These are phyloP conservation scores for Myrmophylax atrothorax DNA, from an alignment of 2,113 vertebrate genomes.

Conservation along the genomic window DNA sequence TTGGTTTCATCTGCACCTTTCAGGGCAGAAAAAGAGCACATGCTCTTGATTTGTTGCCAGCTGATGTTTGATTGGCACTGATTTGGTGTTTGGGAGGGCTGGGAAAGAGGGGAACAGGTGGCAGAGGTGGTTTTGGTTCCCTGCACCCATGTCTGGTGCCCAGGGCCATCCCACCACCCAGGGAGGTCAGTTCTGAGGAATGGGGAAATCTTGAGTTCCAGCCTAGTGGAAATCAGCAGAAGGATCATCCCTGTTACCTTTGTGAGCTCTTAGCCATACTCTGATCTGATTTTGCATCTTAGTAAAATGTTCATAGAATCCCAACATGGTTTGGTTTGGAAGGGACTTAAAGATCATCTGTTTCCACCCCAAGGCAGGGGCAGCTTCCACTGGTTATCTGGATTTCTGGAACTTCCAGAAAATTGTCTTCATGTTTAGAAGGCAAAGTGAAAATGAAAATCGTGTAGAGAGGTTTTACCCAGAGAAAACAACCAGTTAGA, in stretches of 20 bases:
- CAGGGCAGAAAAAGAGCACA: not conserved
- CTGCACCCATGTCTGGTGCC: fast-evolving
- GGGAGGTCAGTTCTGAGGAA: fast-evolving
- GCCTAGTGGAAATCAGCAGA: not conserved
- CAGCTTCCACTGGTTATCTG: too few species aligned
- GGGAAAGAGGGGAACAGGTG: not conserved
- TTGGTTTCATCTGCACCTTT: not conserved
- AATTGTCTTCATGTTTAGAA: not conserved
- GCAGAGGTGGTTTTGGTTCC: fast-evolving
- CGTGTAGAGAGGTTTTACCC: not conserved
- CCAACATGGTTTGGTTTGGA: not conserved
- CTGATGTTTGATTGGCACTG: not conserved
- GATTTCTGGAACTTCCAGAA: not conserved
- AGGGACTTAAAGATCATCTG: not conserved
- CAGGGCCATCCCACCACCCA: fast-evolving
- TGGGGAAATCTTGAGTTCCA: fast-evolving
- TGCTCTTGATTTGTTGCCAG: not conserved
- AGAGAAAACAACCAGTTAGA: not conserved
- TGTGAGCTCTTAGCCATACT: not conserved
- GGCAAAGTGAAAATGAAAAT: not conserved
- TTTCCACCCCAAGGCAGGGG: not conserved
- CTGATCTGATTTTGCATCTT: not conserved
- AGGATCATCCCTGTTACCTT: not conserved
- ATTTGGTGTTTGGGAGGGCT: not conserved
- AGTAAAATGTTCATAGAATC: not conserved